Conservation (phyloP, 2,797 vertebrate genomes). For the Pseudochaenichthys georgianus region DNA sequence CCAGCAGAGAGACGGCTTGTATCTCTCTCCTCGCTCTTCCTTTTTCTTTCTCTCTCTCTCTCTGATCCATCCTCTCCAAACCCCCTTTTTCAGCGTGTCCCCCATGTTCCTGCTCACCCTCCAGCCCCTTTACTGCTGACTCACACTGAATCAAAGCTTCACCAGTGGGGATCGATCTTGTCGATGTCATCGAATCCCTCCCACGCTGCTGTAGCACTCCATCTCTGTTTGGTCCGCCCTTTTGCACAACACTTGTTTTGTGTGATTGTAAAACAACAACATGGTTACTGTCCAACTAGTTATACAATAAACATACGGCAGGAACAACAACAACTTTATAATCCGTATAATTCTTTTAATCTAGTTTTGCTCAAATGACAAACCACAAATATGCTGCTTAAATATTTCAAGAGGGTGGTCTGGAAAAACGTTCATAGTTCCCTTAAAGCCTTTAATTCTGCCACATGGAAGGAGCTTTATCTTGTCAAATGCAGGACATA, state of each 20-base stretch:
- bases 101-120: conserved; percentile 27
- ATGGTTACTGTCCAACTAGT: conserved; percentile 30
- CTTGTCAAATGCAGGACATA: neutral
- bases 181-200: conserved; percentile 27
- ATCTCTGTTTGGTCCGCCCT: conserved; percentile 19
- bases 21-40: conserved; percentile 14
- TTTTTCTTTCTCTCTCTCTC: neutral
- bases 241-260: conserved; percentile 36
- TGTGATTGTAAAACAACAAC: conserved; percentile 22
- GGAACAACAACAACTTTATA: conserved; percentile 13
- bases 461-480: neutral
- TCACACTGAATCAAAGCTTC: conserved; percentile 59
- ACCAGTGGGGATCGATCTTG: conserved; percentile 41
- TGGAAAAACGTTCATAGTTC: conserved; percentile 4
- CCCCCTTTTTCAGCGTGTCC: neutral
- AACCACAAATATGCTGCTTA: conserved; percentile 28
- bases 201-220: conserved; percentile 17
- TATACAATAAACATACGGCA: conserved; percentile 29
- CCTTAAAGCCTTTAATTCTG: neutral
- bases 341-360: conserved; percentile 41
- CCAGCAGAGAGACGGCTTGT: conserved; percentile 31
- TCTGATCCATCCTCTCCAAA: conserved; percentile 13
- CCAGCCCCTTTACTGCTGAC: conserved; percentile 52
- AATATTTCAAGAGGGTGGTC: conserved; percentile 22
- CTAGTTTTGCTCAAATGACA: conserved; percentile 11